These are phyloP conservation scores for Sipha flava DNA, from an alignment of 1,140 invertebrate species.

Conservation along the genomic window DNA sequence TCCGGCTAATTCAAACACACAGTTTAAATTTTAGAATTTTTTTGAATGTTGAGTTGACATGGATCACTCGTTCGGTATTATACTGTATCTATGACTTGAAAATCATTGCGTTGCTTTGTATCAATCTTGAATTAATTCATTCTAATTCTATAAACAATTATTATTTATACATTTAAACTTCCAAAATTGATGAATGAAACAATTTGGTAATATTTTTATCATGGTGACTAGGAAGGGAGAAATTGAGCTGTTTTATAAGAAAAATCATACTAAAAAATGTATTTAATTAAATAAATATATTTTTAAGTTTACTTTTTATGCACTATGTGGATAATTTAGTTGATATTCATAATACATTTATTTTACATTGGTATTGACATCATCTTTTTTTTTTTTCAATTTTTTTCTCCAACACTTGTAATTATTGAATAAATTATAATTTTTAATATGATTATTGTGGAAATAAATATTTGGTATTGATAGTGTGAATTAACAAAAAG, in stretches of 20 bases:
- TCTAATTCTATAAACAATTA: neutral
- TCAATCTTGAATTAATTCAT: neutral
- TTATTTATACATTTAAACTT: neutral
- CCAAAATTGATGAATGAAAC: neutral
- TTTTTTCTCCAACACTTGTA: too few relatives aligned
- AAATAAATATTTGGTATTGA: too few relatives aligned
- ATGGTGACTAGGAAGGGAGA: neutral
- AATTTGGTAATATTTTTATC: neutral
- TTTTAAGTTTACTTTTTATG: neutral
- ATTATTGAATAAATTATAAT: too few relatives aligned
- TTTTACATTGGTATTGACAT: neutral
- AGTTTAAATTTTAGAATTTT: slow-evolving; percentile 15
- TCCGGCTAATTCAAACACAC: neutral
- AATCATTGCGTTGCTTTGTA: neutral
- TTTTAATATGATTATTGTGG: too few relatives aligned
- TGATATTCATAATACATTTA: too few relatives aligned
- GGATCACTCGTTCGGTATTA: neutral
- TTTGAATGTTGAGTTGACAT: neutral
- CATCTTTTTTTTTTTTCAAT: neutral
- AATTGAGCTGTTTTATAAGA: slow-evolving; percentile 8
- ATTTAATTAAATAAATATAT: neutral
- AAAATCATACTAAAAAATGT: neutral
- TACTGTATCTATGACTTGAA: neutral
- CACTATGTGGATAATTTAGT: too few relatives aligned
- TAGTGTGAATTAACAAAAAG: too few relatives aligned